These are phyloP conservation scores for Drosophila nr. perissopoda DNA, from an alignment of 2,888 invertebrate species.

Conservation along the genomic window DNA sequence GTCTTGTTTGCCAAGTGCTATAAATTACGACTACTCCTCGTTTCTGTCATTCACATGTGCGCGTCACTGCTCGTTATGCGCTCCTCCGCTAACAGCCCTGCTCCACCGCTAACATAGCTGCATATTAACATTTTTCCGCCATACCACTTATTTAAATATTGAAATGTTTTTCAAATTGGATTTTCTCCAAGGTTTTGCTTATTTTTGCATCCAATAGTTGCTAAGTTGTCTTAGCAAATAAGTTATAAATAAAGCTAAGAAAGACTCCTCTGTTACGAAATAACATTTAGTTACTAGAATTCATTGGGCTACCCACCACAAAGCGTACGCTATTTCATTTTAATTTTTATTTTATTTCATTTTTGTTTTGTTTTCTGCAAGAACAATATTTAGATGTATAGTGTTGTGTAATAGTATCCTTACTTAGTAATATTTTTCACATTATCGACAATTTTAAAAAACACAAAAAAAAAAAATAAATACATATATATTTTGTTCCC, in stretches of 20 bases:
- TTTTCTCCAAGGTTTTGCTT: not conserved
- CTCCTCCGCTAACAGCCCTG: conserved; percentile 17
- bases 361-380: conserved; percentile 59
- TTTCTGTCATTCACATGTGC: conserved; percentile 43
- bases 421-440: conserved; percentile 49
- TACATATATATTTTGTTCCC: conserved; percentile 82
- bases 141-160: conserved; percentile 12
- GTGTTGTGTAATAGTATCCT: conserved; percentile 48
- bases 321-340: conserved; percentile 11
- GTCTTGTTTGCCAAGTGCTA: conserved; percentile 43
- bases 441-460: conserved; percentile 71
- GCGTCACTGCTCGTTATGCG: conserved; percentile 4
- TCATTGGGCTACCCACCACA: not conserved
- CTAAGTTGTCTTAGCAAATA: too few relatives aligned
- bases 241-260: not conserved
- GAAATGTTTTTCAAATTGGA: not conserved
- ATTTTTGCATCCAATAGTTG: not conserved
- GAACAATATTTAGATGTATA: conserved; percentile 68
- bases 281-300: not conserved
- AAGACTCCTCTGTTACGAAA: not conserved
- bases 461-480: conserved; percentile 68
- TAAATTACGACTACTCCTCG: conserved; percentile 35
- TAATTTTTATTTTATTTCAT: conserved; percentile 37
- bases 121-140: not conserved
- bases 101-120: conserved; percentile 24